Evolutionary conservation across 2,797 vertebrate genomes (phyloP).

Genomic region (Paedocypris micromegethes): DNA sequence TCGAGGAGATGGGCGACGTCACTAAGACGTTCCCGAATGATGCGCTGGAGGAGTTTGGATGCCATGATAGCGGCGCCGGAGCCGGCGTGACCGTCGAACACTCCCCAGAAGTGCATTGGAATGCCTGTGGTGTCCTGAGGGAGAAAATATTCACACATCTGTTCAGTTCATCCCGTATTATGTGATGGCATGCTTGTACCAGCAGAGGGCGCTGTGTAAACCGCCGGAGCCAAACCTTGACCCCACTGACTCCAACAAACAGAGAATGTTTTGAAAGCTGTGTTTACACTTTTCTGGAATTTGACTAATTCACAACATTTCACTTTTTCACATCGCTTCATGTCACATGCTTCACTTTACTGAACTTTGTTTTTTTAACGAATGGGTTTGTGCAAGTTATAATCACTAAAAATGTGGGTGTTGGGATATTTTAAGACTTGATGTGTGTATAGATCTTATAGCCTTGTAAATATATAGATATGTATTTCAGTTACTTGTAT

Average conservation of each 20-base stretch:
- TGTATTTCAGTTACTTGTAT: no score
- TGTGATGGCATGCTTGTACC: background rate
- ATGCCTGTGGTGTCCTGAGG: constrained; percentile 75
- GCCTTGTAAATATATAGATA: no score
- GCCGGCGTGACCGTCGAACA: constrained; percentile 94
- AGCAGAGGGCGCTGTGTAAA: background rate
- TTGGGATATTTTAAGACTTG: no score
- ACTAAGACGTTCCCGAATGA: constrained; percentile 84
- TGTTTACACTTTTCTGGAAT: background rate
- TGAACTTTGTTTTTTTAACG: no score
- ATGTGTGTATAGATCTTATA: no score
- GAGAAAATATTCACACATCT: background rate
- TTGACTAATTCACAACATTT: background rate
- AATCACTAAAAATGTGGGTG: no score
- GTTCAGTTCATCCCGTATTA: no score
- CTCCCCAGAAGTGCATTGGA: constrained; percentile 88
- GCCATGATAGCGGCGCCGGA: constrained; percentile 89
- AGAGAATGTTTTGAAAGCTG: background rate
- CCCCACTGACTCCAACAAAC: background rate
- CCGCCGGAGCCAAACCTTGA: background rate
- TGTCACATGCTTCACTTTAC: no score
- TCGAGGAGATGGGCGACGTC: constrained; percentile 87
- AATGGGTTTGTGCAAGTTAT: no score
- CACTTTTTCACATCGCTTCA: background rate
- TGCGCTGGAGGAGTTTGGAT: constrained; percentile 82